phyloP scores from a whole-genome alignment of 2,888 invertebrate species.

The Megaustenia siamemsis region DNA sequence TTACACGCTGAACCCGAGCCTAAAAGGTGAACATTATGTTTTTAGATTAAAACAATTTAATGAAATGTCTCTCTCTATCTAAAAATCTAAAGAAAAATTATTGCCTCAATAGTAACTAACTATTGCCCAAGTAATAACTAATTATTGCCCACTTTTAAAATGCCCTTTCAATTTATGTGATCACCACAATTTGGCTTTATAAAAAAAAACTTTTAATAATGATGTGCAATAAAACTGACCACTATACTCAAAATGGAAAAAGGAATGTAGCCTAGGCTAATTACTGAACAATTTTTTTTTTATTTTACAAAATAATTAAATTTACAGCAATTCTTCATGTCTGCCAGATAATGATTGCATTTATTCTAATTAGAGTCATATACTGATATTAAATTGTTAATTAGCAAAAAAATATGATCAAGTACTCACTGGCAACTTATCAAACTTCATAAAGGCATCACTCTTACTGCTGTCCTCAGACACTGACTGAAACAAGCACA shows the following conservation, averaged over 20 bases:
- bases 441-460: constrained; percentile 50
- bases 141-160: too few relatives aligned
- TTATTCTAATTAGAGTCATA: background rate
- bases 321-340: too few relatives aligned
- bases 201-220: too few relatives aligned
- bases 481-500: constrained; percentile 30
- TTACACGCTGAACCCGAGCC: constrained; percentile 91
- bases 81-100: background rate
- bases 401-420: background rate
- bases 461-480: constrained; percentile 33
- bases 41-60: background rate
- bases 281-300: too few relatives aligned
- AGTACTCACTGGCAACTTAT: constrained; percentile 57
- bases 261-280: too few relatives aligned
- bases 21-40: constrained; percentile 55
- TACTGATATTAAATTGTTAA: background rate
- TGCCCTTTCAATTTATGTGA: too few relatives aligned
- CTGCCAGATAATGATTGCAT: too few relatives aligned
- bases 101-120: background rate
- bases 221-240: too few relatives aligned
- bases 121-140: too few relatives aligned
- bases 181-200: too few relatives aligned
- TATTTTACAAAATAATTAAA: too few relatives aligned
- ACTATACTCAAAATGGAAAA: too few relatives aligned
- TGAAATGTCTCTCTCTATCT: background rate